Evolutionary conservation across 1,140 invertebrate species (phyloP).

Genomic region (Myzus persicae): DNA sequence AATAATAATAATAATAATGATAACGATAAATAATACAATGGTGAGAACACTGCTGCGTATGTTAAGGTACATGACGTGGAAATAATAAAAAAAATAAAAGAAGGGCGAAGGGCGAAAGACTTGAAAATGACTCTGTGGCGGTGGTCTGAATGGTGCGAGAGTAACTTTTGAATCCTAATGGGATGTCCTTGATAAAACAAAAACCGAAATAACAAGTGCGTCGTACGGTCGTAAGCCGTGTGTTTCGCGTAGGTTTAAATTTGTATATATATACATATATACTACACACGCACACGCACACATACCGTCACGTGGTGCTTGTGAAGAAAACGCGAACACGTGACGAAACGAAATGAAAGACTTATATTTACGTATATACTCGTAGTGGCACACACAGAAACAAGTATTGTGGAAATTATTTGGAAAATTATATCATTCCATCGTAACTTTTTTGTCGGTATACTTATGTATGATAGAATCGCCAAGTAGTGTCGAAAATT

Average conservation of each 20-base stretch:
- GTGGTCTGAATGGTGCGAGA: background rate
- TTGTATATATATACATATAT: background rate
- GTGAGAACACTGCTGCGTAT: background rate
- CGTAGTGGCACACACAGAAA: no score
- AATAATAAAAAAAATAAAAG: background rate
- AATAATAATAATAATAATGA: background rate
- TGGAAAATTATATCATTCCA: background rate
- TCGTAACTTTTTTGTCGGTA: background rate
- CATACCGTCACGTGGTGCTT: background rate
- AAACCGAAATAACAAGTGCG: constrained; percentile 11
- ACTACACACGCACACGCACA: no score
- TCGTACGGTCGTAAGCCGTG: background rate
- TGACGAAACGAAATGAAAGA: constrained; percentile 5
- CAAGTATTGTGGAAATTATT: background rate
- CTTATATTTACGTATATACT: background rate
- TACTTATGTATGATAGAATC: background rate
- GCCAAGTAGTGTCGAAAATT: background rate
- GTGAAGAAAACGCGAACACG: background rate
- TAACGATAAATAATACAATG: constrained; percentile 3
- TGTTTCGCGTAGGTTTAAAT: background rate
- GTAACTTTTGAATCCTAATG: constrained; percentile 16
- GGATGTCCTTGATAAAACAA: constrained; percentile 8
- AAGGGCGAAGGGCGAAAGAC: background rate
- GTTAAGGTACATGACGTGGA: background rate
- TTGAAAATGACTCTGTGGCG: background rate